phyloP scores from a whole-genome alignment of 2,113 vertebrate species.

The Protobothrops mucrosquamatus region DNA sequence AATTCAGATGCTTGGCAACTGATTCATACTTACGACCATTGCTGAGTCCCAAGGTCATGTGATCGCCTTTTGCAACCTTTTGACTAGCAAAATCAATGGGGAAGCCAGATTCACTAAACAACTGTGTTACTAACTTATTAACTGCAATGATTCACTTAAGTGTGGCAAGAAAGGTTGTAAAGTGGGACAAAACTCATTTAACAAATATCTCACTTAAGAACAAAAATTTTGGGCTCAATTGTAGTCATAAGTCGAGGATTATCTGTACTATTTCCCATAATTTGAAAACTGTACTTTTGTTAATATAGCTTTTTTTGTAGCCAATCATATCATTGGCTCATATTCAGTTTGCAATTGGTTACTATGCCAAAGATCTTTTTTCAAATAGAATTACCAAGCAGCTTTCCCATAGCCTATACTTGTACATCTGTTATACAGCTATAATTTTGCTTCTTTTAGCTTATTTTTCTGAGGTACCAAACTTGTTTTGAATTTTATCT shows the following conservation, averaged over 20 bases:
- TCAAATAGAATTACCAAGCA: not conserved
- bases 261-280: not conserved
- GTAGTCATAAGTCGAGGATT: not conserved
- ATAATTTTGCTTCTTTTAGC: not conserved
- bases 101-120: not conserved
- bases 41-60: not conserved
- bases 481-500: not conserved
- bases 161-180: not conserved
- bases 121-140: not conserved
- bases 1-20: not conserved
- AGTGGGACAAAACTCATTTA: not conserved
- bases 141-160: no score
- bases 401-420: not conserved
- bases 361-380: not conserved
- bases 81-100: not conserved
- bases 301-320: not conserved
- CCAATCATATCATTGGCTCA: not conserved
- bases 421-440: not conserved
- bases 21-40: not conserved
- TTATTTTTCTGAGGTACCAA: not conserved
- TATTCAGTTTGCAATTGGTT: not conserved
- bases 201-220: not conserved
- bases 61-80: not conserved
- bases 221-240: not conserved
- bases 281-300: not conserved